Conservation (phyloP, 2,888 invertebrate species). For the Rapana venosa region DNA sequence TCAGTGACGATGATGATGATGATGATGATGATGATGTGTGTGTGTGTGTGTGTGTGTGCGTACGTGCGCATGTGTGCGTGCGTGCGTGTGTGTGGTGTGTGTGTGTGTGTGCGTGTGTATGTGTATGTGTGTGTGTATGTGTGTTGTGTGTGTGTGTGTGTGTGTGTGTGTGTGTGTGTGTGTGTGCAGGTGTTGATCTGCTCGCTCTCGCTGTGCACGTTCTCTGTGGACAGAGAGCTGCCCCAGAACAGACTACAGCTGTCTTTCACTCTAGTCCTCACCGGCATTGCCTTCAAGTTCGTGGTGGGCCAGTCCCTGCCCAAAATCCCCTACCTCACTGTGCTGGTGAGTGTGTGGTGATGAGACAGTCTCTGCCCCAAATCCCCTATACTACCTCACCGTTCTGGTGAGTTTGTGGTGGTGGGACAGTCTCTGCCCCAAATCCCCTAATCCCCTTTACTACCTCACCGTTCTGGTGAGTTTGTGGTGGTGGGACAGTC, state of each 20-base stretch:
- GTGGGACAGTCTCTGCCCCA: no score
- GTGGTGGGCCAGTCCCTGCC: slow-evolving; percentile 75
- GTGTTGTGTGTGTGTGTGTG: neutral
- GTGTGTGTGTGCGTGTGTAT: neutral
- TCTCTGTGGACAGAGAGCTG: slow-evolving; percentile 67
- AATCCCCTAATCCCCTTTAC: no score
- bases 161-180: neutral
- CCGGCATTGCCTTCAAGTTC: slow-evolving; percentile 76
- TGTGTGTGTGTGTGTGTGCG: no score
- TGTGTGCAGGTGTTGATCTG: slow-evolving; percentile 72
- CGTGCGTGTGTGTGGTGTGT: neutral
- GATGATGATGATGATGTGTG: no score
- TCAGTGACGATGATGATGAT: no score
- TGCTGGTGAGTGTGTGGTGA: slow-evolving; percentile 66
- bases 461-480: no score
- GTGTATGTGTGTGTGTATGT: neutral
- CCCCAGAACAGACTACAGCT: slow-evolving; percentile 75
- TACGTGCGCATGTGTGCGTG: neutral
- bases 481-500: slow-evolving; percentile 53
- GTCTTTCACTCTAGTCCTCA: slow-evolving; percentile 75
- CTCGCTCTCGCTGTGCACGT: slow-evolving; percentile 74
- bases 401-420: neutral
- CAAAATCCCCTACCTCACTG: slow-evolving; percentile 76
- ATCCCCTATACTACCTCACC: neutral
- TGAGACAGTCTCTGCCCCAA: neutral